Evolutionary conservation across 2,113 vertebrate species (phyloP).

Genomic region (Toxostoma redivivum): DNA sequence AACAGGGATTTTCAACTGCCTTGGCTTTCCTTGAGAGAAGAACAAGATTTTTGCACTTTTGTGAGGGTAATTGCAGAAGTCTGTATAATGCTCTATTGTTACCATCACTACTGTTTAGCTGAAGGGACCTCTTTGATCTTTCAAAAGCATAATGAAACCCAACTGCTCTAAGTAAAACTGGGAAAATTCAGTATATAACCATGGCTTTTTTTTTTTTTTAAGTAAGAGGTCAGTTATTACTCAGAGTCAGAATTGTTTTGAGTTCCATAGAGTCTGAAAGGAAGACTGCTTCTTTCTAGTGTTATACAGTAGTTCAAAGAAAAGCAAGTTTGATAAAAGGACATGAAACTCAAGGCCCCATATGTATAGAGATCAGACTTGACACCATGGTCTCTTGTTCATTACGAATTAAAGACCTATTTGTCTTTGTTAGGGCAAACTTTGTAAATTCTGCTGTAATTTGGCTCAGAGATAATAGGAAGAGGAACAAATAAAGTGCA

Average conservation of each 20-base stretch:
- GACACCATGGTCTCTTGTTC: background rate
- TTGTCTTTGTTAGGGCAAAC: background rate
- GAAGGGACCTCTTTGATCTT: background rate
- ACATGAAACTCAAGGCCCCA: background rate
- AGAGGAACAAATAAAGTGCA: background rate
- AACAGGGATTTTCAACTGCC: background rate
- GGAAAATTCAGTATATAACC: background rate
- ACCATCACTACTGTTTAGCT: background rate
- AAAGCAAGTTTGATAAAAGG: background rate
- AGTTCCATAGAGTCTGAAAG: background rate
- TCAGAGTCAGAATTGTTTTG: background rate
- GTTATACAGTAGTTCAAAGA: background rate
- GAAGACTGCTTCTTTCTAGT: background rate
- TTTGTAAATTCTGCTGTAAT: background rate
- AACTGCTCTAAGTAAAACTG: background rate
- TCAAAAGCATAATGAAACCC: background rate
- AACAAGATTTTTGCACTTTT: background rate
- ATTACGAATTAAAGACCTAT: background rate
- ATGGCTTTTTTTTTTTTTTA: background rate
- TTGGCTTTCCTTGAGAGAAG: background rate
- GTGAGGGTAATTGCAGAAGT: background rate
- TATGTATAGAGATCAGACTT: background rate
- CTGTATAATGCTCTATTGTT: background rate
- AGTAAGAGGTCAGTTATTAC: background rate
- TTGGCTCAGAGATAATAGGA: background rate